Percentiles rank a stretch among this genome's conserved stretches.
These are phyloP conservation scores for Trachymyrmex septentrionalis DNA, from an alignment of 1,140 invertebrate genomes.

Conservation along the genomic window DNA sequence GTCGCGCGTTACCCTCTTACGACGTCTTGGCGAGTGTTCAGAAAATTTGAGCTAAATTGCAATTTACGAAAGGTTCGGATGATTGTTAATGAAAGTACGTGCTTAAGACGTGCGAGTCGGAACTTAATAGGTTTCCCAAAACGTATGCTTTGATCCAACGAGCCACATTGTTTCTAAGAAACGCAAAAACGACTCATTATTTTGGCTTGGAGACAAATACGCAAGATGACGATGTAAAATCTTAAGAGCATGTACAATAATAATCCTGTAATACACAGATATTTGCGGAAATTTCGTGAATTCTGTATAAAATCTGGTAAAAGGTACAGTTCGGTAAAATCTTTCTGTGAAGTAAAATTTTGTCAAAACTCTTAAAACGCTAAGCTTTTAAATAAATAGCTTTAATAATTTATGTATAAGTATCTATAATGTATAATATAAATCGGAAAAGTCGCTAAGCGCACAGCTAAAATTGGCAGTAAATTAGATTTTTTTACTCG, in stretches of 20 bases:
- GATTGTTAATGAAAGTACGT: conserved; percentile 56
- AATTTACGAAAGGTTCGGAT: conserved; percentile 38
- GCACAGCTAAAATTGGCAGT: background rate
- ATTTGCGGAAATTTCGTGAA: background rate
- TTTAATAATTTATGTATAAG: background rate
- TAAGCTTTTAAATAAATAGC: background rate
- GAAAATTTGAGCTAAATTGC: conserved; percentile 51
- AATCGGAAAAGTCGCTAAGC: background rate
- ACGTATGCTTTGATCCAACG: background rate
- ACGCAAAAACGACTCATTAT: background rate
- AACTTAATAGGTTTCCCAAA: conserved; percentile 20
- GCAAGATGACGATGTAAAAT: background rate
- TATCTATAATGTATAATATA: background rate
- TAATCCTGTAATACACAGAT: background rate
- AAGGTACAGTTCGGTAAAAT: background rate
- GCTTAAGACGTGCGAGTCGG: conserved; percentile 7
- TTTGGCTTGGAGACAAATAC: conserved; percentile 18
- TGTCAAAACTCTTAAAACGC: background rate
- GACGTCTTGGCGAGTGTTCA: conserved; percentile 47
- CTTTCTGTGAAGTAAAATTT: background rate
- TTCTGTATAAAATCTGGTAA: background rate
- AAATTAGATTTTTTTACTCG: background rate
- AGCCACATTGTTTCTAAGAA: conserved; percentile 28
- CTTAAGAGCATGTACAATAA: background rate
- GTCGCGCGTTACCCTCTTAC: conserved; percentile 20